Evolutionary conservation across 2,113 vertebrate genomes (phyloP), one percentile per base, ranked within the genome.

Genomic region (Seriola quinqueradiata): DNA sequence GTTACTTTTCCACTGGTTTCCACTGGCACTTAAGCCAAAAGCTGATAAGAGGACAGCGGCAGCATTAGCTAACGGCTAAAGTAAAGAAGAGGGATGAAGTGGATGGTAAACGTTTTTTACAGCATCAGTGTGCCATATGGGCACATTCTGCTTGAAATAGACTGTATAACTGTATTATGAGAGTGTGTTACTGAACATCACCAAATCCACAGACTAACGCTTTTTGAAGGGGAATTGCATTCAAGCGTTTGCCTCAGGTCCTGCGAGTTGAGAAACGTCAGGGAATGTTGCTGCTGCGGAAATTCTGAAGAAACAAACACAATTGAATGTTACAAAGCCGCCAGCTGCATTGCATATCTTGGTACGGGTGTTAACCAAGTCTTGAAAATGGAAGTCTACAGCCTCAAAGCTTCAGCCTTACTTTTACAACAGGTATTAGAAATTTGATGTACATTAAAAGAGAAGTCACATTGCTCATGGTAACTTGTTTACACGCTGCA

Each of bases 141-240:
- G 1, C 48, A 42, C 19, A 28, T 17, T 54, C 3, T 36, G n/a
- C 13, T 48, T 54, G 38, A 61, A 23, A 13, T 1, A 44, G 5
- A 8, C 1, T 21, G 32, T n/a, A 19, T 40, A 65, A 65, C 25
- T 21, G n/a, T n/a, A 40, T 32, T 19, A 16, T 38, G 3, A 42
- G 52, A 36, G 40, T 4, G 8, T 34, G 25, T 10, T 50, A 28
- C n/a, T 19, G 34, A 42, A 25, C 50, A 54, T 54, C 50, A 54
- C 50, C 23, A 42, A 70, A 54, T 32, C 40, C 40, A 5, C n/a
- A 42, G 23, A 42, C 2, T 38, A n/a, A 8, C 34, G 52, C 36
- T 17, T 38, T 68, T 61, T 69, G 64, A 71, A 40, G 40, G 40
- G 59, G 10, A 70, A 71, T 71, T 50, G 59, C 28, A 59, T 46